These are phyloP conservation scores for Drosophila fuyamai DNA, from an alignment of 1,140 invertebrate species.

Conservation along the genomic window DNA sequence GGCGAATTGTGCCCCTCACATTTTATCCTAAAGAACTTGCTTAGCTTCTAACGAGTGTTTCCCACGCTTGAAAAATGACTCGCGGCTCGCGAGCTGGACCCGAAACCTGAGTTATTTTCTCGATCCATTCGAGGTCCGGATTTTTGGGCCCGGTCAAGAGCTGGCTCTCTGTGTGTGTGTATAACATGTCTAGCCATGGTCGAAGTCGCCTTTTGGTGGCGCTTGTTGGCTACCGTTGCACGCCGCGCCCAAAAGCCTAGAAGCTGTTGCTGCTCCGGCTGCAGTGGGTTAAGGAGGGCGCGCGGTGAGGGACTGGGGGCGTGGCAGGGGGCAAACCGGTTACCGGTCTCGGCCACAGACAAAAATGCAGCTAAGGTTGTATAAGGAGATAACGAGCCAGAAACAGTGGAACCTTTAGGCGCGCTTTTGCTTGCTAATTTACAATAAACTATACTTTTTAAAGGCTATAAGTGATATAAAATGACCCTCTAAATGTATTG, in stretches of 20 bases:
- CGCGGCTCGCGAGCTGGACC: slow-evolving; percentile 21
- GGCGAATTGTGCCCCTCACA: slow-evolving; percentile 5
- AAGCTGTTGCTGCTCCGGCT: slow-evolving; percentile 17
- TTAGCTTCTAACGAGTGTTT: slow-evolving; percentile 19
- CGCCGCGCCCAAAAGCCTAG: slow-evolving; percentile 55
- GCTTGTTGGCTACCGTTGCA: slow-evolving; percentile 76
- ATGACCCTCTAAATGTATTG: no score
- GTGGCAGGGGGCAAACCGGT: slow-evolving; percentile 29
- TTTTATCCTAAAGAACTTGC: neutral
- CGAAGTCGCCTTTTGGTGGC: slow-evolving; percentile 52
- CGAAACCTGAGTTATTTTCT: slow-evolving; percentile 8
- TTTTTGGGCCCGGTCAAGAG: slow-evolving; percentile 1
- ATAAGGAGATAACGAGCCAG: slow-evolving; percentile 26
- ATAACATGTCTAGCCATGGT: slow-evolving; percentile 60
- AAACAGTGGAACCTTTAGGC: slow-evolving; percentile 19
- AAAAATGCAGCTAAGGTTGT: slow-evolving; percentile 37
- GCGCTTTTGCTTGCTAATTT: neutral
- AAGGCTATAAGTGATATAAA: no score
- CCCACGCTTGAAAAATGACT: slow-evolving; percentile 54
- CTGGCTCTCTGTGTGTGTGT: slow-evolving; percentile 16
- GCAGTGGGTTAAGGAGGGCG: neutral
- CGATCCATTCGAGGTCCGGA: slow-evolving; percentile 5
- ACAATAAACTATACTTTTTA: no score
- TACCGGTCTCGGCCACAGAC: slow-evolving; percentile 23
- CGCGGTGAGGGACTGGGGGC: neutral